Base-by-base conservation (phyloP, 1,140 invertebrate species). In the Rhagoletis zephyria region DNA sequence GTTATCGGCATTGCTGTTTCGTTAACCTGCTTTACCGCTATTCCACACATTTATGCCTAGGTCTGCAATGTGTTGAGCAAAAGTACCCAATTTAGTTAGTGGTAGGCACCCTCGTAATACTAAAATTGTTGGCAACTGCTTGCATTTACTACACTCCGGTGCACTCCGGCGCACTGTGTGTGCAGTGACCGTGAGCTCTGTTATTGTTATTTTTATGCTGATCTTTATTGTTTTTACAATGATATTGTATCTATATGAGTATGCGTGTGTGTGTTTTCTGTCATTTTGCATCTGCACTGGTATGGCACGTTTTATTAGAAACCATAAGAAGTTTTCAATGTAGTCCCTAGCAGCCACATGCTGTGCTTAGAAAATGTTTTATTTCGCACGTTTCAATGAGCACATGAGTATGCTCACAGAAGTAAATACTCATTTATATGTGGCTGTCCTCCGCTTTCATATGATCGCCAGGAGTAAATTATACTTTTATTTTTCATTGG, bases 191-290 rank as follows among this genome's bases (percentile, higher is more conserved):
- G 56, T 59, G 51, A 48, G 12, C 74, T 10, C 56, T 81, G 14
- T 81, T 56, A 81, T 16, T n/a, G 45, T 81, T 81, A 81, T 56
- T 81, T 81, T 81, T 81, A 81, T 81, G 74, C 48, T 56, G 16
- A 81, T 81, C 48, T 81, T 81, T 81, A 81, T 56, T 81, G 74
- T 56, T 81, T 81, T 81, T 81, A 56, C n/a, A 81, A 81, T 16
- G 56, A 45, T n/a, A 59, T 30, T 81, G 74, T 19, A 42, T 77
- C 6, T 77, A 64, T 16, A n/a, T 64, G 30, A 30, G 30, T 0
- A 30, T 30, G 30, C 30, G 45, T 16, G 10, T 1, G 48, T 6
- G 42, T 9, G 5, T 67, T 40, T 2, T 30, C 16, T 7, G 12
- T 56, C n/a, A 5, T 7, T 30, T 51, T 81, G 42, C 10, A 56